Percentiles rank a stretch among this genome's conserved stretches.
Conservation (phyloP, 1,140 invertebrate species). For the Leptinotarsa undecemlineata region DNA sequence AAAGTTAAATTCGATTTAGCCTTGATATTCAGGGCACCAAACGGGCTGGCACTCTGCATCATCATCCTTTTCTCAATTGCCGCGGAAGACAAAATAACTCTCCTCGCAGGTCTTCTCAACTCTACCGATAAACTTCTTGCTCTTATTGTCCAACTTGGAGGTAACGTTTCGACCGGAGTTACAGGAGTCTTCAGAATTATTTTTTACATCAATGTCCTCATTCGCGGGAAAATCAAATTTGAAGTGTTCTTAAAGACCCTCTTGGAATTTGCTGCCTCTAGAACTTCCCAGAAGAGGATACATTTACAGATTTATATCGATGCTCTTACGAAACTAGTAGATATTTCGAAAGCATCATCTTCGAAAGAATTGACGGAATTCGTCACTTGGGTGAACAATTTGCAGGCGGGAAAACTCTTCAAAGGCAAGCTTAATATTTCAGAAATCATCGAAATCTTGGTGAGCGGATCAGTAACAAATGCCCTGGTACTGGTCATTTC, state of each 20-base stretch:
- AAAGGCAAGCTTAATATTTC: not conserved
- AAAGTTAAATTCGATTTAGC: conserved; percentile 8
- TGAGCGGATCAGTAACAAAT: not conserved
- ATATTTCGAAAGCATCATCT: not conserved
- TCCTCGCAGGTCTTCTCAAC: conserved; percentile 7
- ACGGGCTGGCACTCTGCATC: conserved; percentile 11
- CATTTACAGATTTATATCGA: not conserved
- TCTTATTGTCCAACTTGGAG: conserved; percentile 25
- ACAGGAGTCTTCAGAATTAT: conserved; percentile 21
- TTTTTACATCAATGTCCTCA: not conserved
- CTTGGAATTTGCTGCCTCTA: conserved; percentile 13
- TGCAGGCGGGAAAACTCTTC: conserved; percentile 8
- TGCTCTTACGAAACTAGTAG: conserved; percentile 1
- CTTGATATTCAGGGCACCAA: not conserved
- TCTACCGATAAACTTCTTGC: not conserved
- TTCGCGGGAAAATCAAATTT: not conserved
- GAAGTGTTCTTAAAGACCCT: conserved; percentile 16
- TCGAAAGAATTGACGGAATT: not conserved
- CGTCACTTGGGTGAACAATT: not conserved
- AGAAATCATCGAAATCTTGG: conserved; percentile 10
- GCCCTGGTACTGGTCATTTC: not conserved
- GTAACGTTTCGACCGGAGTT: conserved; percentile 4
- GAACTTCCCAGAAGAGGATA: not conserved
- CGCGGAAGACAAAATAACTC: not conserved
- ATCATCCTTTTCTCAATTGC: conserved; percentile 1